Conservation (phyloP, 2,888 invertebrate genomes). For the Eulithis prunata region DNA sequence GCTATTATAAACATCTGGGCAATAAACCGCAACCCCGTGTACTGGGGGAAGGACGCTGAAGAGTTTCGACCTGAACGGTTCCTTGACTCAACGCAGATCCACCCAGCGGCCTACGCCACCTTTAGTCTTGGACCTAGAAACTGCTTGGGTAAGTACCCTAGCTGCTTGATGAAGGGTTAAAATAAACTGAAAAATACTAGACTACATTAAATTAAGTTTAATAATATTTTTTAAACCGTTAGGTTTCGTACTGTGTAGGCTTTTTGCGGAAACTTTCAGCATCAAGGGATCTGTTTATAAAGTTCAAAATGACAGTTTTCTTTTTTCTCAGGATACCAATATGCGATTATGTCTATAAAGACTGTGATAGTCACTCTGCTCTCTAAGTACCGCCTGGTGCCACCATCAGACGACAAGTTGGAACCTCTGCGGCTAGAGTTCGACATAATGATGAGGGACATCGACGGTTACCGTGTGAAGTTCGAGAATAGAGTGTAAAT, state of each 20-base stretch:
- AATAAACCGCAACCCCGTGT: conserved; percentile 48
- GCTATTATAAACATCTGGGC: conserved; percentile 21
- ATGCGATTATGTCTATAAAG: conserved; percentile 25
- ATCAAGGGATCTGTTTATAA: too few relatives aligned
- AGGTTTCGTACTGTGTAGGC: too few relatives aligned
- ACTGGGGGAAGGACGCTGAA: conserved; percentile 58
- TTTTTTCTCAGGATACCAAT: conserved; percentile 53
- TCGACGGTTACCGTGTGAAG: not conserved
- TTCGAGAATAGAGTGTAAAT: not conserved
- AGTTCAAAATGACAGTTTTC: too few relatives aligned
- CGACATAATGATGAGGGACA: conserved; percentile 19
- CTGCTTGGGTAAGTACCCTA: conserved; percentile 18
- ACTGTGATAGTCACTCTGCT: conserved; percentile 50
- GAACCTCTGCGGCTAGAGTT: conserved; percentile 3
- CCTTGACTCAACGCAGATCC: conserved; percentile 40
- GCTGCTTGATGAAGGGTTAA: too few relatives aligned
- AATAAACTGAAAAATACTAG: too few relatives aligned
- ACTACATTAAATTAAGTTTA: too few relatives aligned
- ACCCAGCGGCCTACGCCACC: conserved; percentile 36
- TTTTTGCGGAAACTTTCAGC: too few relatives aligned
- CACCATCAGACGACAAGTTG: conserved; percentile 13
- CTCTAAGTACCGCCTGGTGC: conserved; percentile 49
- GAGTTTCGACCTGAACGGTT: conserved; percentile 58
- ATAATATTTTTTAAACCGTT: too few relatives aligned
- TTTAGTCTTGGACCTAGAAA: conserved; percentile 28